phyloP scores from a whole-genome alignment of 2,113 vertebrate genomes.

The Diadophis punctatus region DNA sequence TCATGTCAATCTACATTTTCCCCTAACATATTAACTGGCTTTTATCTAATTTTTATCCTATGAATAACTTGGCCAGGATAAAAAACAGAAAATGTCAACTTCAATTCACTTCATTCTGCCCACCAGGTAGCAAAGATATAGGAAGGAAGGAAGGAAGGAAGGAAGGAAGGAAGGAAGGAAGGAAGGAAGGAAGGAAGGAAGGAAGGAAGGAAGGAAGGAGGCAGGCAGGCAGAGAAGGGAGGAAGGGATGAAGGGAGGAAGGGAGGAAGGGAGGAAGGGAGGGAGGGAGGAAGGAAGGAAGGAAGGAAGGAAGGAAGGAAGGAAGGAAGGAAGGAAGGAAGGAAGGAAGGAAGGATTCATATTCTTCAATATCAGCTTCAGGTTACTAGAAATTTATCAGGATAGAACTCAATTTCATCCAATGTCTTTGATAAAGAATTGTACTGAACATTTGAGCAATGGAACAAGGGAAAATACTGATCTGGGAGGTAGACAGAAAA shows the following conservation, averaged over 20 bases:
- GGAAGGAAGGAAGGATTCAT: no score
- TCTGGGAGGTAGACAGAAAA: not conserved
- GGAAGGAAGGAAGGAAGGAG: no score
- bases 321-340: not conserved
- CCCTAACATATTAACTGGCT: not conserved
- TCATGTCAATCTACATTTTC: not conserved
- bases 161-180: no score
- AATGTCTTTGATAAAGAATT: not conserved
- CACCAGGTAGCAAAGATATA: not conserved
- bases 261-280: not conserved
- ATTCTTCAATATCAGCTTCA: not conserved
- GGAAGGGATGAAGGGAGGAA: no score
- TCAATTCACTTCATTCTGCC: not conserved
- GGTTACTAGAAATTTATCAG: not conserved
- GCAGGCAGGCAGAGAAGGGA: no score
- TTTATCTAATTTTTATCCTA: conserved; percentile 4
- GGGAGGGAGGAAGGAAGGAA: not conserved
- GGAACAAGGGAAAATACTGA: not conserved
- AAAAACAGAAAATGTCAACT: not conserved
- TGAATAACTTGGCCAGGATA: not conserved
- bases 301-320: not conserved
- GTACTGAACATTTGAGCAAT: not conserved
- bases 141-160: no score
- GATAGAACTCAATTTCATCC: not conserved
- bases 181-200: no score